phyloP scores from a whole-genome alignment of 1,140 invertebrate species.

The Medauroidea extradentata region DNA sequence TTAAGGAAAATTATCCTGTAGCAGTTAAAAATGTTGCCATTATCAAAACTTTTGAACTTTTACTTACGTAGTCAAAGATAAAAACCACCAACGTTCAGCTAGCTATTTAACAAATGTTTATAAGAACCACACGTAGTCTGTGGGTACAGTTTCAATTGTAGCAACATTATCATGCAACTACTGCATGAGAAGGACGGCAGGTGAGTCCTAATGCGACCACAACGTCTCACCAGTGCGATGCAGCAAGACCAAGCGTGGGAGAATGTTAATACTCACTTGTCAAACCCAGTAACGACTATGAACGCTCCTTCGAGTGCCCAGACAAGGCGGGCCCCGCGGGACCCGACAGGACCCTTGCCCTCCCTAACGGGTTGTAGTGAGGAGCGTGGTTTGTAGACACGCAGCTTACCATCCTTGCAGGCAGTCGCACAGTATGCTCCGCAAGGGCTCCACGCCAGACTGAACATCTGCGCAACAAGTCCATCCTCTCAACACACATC shows the following conservation, averaged over 20 bases:
- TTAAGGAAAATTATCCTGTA: no score
- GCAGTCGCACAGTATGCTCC: constrained; percentile 79
- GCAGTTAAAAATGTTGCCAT: no score
- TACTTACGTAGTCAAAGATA: no score
- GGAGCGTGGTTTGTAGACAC: constrained; percentile 72
- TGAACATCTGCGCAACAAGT: constrained; percentile 64
- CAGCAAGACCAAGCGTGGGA: no score
- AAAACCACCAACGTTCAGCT: no score
- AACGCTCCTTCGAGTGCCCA: constrained; percentile 84
- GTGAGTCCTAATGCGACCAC: no score
- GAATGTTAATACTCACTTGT: constrained; percentile 63
- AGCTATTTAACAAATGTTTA: no score
- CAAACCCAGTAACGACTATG: constrained; percentile 85
- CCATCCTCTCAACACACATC: neutral
- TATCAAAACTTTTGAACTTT: no score
- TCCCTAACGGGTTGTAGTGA: constrained; percentile 61
- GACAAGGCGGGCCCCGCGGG: constrained; percentile 76
- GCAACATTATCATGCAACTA: no score
- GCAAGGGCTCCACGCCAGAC: constrained; percentile 86
- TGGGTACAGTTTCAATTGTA: neutral
- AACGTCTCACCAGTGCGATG: no score
- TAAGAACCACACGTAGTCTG: no score
- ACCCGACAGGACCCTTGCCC: constrained; percentile 80
- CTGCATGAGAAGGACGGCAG: no score
- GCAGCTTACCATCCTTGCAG: constrained; percentile 82